Evolutionary conservation across 2,797 vertebrate species (phyloP).

Genomic region (Liasis olivaceus): DNA sequence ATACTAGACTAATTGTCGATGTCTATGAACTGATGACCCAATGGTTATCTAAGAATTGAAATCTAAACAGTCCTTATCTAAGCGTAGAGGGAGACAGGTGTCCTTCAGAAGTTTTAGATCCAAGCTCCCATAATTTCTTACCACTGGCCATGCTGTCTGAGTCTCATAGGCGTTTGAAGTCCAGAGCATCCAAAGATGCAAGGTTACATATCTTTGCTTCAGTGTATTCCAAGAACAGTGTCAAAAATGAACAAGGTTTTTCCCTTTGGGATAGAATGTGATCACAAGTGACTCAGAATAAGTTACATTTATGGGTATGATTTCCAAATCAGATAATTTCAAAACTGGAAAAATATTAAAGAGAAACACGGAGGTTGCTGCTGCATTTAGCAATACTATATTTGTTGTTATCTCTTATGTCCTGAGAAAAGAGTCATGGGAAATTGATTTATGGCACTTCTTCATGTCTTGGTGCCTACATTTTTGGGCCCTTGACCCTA

Average conservation of each 20-base stretch:
- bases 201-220: background rate
- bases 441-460: background rate
- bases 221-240: background rate
- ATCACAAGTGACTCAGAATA: background rate
- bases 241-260: background rate
- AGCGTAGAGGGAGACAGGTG: too few species aligned
- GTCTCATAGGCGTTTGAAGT: too few species aligned
- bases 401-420: background rate
- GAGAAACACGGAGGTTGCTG: background rate
- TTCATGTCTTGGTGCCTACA: background rate
- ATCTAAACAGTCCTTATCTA: too few species aligned
- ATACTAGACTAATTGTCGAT: background rate
- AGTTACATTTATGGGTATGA: background rate
- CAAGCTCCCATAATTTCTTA: too few species aligned
- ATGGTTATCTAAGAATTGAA: too few species aligned
- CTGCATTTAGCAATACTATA: background rate
- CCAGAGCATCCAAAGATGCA: too few species aligned
- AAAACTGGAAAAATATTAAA: background rate
- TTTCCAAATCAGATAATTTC: background rate
- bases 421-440: background rate
- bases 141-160: too few species aligned
- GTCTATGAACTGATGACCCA: too few species aligned
- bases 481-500: background rate
- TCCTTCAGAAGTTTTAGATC: too few species aligned
- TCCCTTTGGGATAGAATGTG: background rate